Conservation (phyloP, 2,888 invertebrate species). For the Nemotelus pantherinus region DNA sequence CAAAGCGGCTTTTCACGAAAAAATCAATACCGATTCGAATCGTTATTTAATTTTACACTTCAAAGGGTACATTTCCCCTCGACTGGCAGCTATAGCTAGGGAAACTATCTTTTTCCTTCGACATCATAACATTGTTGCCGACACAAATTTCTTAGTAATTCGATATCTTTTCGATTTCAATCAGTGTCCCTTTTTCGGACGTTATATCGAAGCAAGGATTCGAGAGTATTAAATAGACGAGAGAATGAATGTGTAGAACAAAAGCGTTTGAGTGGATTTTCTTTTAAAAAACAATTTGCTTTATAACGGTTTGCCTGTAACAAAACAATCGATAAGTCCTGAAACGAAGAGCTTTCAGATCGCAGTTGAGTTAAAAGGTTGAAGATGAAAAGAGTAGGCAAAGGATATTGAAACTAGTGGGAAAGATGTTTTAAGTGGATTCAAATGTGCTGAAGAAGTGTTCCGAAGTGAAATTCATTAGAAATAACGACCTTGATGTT, state of each 20-base stretch:
- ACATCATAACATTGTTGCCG: constrained; percentile 18
- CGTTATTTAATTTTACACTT: constrained; percentile 36
- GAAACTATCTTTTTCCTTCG: constrained; percentile 11
- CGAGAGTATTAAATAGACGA: not conserved
- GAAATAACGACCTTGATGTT: too few relatives aligned
- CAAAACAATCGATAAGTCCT: not conserved
- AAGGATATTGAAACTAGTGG: too few relatives aligned
- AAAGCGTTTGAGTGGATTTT: not conserved
- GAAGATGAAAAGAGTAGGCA: too few relatives aligned
- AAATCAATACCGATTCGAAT: constrained; percentile 23
- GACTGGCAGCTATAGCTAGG: not conserved
- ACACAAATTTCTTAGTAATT: constrained; percentile 22
- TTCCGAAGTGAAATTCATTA: too few relatives aligned
- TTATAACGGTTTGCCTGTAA: not conserved
- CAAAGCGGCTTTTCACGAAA: not conserved
- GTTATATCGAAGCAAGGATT: constrained; percentile 3
- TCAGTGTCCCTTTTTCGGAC: constrained; percentile 23
- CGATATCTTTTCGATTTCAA: constrained; percentile 34
- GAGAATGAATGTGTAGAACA: not conserved
- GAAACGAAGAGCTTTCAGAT: not conserved
- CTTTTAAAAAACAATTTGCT: not conserved
- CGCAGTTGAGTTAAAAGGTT: too few relatives aligned
- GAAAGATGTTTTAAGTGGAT: too few relatives aligned
- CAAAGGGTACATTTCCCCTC: constrained; percentile 20
- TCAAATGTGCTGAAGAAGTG: too few relatives aligned